Evolutionary conservation across 2,888 invertebrate species (phyloP).

Genomic region (Bombyx huttoni): DNA sequence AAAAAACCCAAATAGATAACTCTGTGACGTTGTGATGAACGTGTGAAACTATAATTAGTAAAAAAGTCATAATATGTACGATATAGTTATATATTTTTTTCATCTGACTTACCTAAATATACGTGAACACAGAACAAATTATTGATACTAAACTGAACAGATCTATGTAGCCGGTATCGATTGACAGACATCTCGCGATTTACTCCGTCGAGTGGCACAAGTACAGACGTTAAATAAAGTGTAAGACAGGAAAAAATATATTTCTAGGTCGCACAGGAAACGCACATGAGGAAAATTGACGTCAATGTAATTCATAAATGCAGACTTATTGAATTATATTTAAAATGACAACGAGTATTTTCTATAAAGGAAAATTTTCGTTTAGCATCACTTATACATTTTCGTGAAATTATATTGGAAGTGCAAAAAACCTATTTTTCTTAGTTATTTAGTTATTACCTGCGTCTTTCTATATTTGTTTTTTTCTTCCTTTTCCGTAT

Average conservation of each 20-base stretch:
- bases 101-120: neutral
- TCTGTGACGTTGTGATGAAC: too few species aligned
- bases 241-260: constrained; percentile 1
- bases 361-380: too few species aligned
- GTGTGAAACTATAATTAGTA: too few species aligned
- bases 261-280: neutral
- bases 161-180: neutral
- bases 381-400: too few species aligned
- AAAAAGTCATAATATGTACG: too few species aligned
- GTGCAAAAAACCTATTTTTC: too few species aligned
- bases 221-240: constrained; percentile 4
- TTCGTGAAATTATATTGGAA: too few species aligned
- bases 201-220: neutral
- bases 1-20: too few species aligned
- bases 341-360: neutral
- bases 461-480: too few species aligned
- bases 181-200: neutral
- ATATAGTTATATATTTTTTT: neutral
- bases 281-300: too few species aligned
- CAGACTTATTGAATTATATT: neutral
- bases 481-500: too few species aligned
- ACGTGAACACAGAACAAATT: neutral
- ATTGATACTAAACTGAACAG: neutral
- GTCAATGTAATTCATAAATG: neutral
- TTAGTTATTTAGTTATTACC: too few species aligned